phyloP scores from a whole-genome alignment of 2,797 vertebrate species.

The Ciconia nigra region DNA sequence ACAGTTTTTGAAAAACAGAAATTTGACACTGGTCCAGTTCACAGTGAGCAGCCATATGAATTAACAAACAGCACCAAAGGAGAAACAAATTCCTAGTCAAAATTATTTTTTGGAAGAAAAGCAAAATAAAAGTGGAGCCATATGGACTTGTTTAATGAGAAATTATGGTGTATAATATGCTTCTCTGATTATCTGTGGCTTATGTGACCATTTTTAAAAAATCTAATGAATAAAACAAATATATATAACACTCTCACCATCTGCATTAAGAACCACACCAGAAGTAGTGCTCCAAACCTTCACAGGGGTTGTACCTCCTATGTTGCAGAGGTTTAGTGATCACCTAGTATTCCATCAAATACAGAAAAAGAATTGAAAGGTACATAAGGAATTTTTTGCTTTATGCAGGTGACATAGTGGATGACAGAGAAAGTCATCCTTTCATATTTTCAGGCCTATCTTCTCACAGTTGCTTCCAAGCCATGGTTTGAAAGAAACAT shows the following conservation, averaged over 20 bases:
- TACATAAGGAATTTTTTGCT: background rate
- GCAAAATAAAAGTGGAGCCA: slow-evolving; percentile 6
- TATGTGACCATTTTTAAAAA: background rate
- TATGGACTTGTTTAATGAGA: slow-evolving; percentile 52
- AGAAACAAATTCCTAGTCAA: slow-evolving; percentile 37
- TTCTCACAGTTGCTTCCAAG: background rate
- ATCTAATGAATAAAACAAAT: background rate
- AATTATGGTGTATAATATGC: slow-evolving; percentile 12
- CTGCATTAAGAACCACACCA: background rate
- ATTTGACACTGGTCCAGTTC: slow-evolving; percentile 26
- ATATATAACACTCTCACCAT: background rate
- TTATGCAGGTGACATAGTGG: background rate
- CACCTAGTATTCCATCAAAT: background rate
- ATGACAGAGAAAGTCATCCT: background rate
- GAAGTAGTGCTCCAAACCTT: background rate
- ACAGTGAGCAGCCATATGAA: slow-evolving; percentile 13
- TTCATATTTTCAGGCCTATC: background rate
- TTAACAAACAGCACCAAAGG: slow-evolving; percentile 29
- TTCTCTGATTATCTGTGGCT: slow-evolving; percentile 6
- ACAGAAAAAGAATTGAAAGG: background rate
- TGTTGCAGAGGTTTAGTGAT: background rate
- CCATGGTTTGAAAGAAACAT: background rate
- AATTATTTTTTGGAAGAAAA: slow-evolving; percentile 48
- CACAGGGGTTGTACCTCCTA: background rate
- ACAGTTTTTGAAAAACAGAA: background rate